Conservation (phyloP, 2,113 vertebrate genomes). For the Gobiocypris rarus region DNA sequence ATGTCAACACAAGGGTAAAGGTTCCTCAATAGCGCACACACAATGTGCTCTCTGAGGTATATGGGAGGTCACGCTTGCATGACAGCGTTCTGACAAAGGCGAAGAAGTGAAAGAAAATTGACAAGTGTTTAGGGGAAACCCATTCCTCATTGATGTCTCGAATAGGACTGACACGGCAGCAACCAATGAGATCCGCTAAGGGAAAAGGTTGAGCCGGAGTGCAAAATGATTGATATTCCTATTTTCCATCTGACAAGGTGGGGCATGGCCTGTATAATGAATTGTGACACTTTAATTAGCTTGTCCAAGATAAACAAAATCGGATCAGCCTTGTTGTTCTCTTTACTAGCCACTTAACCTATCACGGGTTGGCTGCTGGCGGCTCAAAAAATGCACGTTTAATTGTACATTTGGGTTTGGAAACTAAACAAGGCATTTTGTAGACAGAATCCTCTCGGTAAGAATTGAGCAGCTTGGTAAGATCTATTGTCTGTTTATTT, state of each 20-base stretch:
- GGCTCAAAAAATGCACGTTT: background rate
- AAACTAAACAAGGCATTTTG: background rate
- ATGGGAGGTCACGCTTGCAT: constrained; percentile 29
- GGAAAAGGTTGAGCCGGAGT: constrained; percentile 52
- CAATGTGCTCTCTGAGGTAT: background rate
- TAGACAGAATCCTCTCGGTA: background rate
- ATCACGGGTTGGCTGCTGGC: background rate
- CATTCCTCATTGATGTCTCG: constrained; percentile 68
- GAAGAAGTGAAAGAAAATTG: constrained; percentile 1
- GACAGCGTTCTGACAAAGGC: constrained; percentile 25
- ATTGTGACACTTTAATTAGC: constrained; percentile 83
- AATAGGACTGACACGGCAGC: constrained; percentile 61
- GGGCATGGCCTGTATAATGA: constrained; percentile 74
- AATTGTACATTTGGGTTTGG: constrained; percentile 30
- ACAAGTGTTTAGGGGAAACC: constrained; percentile 31
- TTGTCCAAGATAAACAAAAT: constrained; percentile 74
- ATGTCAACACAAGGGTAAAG: constrained; percentile 46
- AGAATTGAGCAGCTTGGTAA: background rate
- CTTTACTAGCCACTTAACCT: constrained; percentile 22
- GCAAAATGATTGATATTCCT: constrained; percentile 80
- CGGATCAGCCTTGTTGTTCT: constrained; percentile 66
- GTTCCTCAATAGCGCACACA: constrained; percentile 3
- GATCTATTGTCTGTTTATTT: background rate
- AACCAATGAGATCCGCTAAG: constrained; percentile 34
- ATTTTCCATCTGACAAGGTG: constrained; percentile 77